phyloP scores from a whole-genome alignment of 1,140 invertebrate species.

The Brevipalpus yothersi region DNA sequence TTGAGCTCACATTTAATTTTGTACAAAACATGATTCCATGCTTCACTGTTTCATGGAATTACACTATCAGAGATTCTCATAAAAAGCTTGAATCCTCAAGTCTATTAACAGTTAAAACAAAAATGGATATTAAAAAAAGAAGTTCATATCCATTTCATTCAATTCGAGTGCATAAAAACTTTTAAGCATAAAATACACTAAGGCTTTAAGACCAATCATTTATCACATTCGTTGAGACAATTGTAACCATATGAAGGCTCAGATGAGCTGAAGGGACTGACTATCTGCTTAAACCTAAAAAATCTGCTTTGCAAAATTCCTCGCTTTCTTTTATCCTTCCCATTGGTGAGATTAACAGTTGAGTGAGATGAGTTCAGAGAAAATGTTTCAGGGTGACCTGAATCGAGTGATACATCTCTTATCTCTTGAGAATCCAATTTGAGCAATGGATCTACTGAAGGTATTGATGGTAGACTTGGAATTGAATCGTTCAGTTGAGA shows the following conservation, averaged over 20 bases:
- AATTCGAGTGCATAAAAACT: too few species aligned
- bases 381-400: background rate
- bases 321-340: background rate
- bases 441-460: background rate
- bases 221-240: background rate
- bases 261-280: background rate
- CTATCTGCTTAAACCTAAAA: background rate
- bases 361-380: background rate
- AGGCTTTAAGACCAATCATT: too few species aligned
- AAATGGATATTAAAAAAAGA: too few species aligned
- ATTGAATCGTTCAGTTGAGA: background rate
- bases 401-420: background rate
- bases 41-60: too few species aligned
- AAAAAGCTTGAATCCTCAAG: too few species aligned
- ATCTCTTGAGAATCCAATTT: background rate
- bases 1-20: too few species aligned
- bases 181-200: too few species aligned
- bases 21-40: too few species aligned
- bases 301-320: background rate
- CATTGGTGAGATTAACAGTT: background rate
- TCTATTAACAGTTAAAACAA: too few species aligned
- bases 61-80: too few species aligned
- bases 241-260: background rate
- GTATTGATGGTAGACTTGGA: background rate
- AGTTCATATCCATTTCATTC: too few species aligned